Conservation (phyloP, 2,888 invertebrate genomes). For the Campoletis raptor region DNA sequence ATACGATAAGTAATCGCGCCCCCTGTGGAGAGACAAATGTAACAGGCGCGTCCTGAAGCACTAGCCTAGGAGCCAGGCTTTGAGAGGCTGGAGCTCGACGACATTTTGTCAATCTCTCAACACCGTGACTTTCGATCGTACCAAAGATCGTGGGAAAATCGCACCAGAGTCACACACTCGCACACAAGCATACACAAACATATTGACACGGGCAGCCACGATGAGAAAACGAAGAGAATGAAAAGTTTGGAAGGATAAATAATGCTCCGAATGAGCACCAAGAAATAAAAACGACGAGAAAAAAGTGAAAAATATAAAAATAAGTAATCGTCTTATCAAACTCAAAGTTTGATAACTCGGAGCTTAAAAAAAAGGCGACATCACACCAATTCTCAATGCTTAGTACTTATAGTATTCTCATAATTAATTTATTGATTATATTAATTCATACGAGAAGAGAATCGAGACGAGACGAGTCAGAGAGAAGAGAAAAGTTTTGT, state of each 20-base stretch:
- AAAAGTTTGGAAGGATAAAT: background rate
- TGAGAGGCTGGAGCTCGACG: conserved; percentile 2
- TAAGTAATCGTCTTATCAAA: conserved; percentile 41
- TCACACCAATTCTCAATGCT: conserved; percentile 71
- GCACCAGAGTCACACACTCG: conserved; percentile 39
- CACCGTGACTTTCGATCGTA: conserved; percentile 57
- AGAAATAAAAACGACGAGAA: background rate
- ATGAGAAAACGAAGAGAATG: background rate
- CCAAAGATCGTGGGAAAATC: conserved; percentile 59
- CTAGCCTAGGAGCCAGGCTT: background rate
- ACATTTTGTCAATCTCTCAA: conserved; percentile 37
- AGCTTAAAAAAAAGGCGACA: conserved; percentile 48
- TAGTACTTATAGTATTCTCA: conserved; percentile 83
- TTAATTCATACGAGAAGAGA: conserved; percentile 66
- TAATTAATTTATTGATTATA: conserved; percentile 83
- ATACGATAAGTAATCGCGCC: background rate
- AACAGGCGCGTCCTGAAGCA: background rate
- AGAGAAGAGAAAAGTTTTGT: conserved; percentile 30
- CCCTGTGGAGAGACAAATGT: background rate
- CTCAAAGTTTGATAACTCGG: conserved; percentile 14
- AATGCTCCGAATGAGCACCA: conserved; percentile 11
- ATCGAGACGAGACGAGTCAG: conserved; percentile 26
- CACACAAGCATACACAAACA: background rate
- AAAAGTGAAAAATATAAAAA: conserved; percentile 39
- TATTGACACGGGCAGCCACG: background rate